Percentiles rank a stretch among this genome's conserved stretches.
phyloP scores from a whole-genome alignment of 2,797 vertebrate species.

The Meda fulgida region DNA sequence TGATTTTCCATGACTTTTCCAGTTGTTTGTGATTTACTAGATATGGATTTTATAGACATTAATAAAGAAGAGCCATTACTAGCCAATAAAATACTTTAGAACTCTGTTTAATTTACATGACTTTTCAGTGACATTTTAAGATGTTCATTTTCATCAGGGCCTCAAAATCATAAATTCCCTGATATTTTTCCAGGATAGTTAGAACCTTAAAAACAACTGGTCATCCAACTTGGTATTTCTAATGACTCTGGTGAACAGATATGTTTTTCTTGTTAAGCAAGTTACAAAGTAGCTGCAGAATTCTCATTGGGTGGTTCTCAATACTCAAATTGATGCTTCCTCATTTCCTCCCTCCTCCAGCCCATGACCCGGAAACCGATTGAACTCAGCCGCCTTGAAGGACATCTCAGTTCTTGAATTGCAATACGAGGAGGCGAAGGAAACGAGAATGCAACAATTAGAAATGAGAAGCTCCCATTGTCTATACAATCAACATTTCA shows the following conservation, averaged over 20 bases:
- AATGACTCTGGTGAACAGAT: background rate
- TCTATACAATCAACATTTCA: background rate
- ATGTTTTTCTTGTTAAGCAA: background rate
- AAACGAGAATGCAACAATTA: no score
- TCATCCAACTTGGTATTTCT: background rate
- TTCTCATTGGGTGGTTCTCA: no score
- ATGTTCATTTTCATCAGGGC: background rate
- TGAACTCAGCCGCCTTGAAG: no score
- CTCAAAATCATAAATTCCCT: background rate
- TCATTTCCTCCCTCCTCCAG: no score
- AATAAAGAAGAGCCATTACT: background rate
- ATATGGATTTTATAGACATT: background rate
- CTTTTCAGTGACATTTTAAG: background rate
- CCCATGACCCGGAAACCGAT: no score
- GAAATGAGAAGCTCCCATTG: no score
- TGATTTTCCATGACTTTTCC: background rate
- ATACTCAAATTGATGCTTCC: no score
- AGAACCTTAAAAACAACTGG: background rate
- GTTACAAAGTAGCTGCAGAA: background rate
- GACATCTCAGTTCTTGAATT: no score
- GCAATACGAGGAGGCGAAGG: no score
- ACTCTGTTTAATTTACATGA: background rate
- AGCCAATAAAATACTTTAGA: background rate
- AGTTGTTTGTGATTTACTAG: background rate
- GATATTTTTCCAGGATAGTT: background rate